Percentiles rank a stretch among this genome's conserved stretches.
These are phyloP conservation scores for Dryomyza anilis DNA, from an alignment of 2,888 invertebrate species.

Conservation along the genomic window DNA sequence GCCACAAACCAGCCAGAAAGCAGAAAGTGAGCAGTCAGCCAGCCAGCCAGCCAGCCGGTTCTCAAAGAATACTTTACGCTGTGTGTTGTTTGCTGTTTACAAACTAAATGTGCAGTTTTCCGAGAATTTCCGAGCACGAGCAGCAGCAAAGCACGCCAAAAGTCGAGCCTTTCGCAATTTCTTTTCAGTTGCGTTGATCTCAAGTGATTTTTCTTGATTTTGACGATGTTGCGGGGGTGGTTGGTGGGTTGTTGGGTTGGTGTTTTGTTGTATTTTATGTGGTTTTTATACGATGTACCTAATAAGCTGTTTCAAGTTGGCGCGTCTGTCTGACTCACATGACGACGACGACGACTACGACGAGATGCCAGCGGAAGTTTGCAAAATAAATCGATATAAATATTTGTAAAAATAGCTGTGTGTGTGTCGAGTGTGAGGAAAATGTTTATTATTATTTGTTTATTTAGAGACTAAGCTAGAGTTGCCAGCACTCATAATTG, in stretches of 20 bases:
- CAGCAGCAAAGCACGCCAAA: too few species aligned
- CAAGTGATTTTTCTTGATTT: background rate
- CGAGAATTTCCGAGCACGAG: background rate
- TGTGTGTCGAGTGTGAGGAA: background rate
- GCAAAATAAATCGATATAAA: constrained; percentile 17
- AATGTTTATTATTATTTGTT: background rate
- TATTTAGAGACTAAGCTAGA: background rate
- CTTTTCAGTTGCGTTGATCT: constrained; percentile 19
- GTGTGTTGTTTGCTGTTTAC: too few species aligned
- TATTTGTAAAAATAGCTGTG: background rate
- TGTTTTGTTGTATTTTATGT: background rate
- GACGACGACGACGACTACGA: too few species aligned
- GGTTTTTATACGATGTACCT: too few species aligned
- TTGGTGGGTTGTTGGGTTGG: background rate
- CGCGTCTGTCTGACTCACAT: background rate
- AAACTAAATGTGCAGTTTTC: too few species aligned
- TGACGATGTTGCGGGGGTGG: background rate
- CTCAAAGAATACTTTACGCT: too few species aligned
- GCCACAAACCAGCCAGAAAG: too few species aligned
- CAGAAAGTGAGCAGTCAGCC: too few species aligned
- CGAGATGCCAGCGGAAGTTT: constrained; percentile 22
- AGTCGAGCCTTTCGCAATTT: constrained; percentile 26
- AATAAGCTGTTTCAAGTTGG: too few species aligned
- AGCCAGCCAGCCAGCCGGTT: too few species aligned
- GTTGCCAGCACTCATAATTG: background rate